A percentile compares a stretch with the other conserved stretches of the same genome.
Evolutionary conservation across 2,797 vertebrate species (phyloP).

Genomic region (Propithecus deckenii): DNA sequence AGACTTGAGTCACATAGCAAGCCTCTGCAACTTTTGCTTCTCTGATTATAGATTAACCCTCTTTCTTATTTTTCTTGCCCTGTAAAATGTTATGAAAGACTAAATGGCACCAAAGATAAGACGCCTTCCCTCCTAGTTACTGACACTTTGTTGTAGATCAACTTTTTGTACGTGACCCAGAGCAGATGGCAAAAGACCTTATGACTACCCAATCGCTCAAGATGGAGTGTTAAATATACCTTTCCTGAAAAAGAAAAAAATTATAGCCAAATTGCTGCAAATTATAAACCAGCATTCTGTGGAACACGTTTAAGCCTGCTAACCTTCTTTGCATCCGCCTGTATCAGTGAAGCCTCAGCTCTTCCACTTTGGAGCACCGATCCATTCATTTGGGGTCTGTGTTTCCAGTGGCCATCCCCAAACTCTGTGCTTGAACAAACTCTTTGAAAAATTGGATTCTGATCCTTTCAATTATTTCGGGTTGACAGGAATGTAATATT

Average conservation of each 20-base stretch:
- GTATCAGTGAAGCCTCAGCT: neutral
- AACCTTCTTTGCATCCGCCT: neutral
- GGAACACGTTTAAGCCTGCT: neutral
- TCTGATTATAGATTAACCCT: neutral
- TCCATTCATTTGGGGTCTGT: neutral
- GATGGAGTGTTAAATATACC: neutral
- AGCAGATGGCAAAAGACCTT: neutral
- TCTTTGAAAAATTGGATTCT: neutral
- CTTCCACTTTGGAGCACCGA: neutral
- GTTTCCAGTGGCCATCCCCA: neutral
- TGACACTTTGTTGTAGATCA: neutral
- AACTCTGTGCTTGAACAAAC: neutral
- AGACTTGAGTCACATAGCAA: neutral
- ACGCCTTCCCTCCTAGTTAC: neutral
- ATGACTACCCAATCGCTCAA: neutral
- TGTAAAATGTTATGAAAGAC: neutral
- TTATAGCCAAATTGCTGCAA: neutral
- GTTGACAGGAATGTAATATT: neutral
- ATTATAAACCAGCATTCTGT: neutral
- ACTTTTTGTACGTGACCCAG: neutral
- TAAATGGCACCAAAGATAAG: neutral
- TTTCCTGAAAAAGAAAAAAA: neutral
- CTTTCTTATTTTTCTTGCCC: neutral
- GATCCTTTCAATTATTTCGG: neutral
- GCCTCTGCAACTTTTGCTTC: neutral